Base-by-base conservation (phyloP, 2,797 vertebrate genomes). In the Nyctalus aviator region DNA sequence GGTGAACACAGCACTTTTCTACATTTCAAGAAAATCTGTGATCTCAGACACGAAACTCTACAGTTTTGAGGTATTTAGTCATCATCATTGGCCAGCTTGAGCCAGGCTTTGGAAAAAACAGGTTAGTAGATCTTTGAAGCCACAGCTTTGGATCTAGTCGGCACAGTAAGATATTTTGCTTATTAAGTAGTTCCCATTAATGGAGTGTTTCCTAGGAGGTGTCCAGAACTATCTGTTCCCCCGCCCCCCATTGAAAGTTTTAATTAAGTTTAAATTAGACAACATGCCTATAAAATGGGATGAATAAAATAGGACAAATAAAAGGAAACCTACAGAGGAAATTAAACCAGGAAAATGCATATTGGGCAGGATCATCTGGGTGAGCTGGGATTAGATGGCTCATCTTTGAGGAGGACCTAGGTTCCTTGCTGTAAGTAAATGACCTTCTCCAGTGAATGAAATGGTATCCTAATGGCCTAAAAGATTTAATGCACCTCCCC, bases 221-320 rank as follows among this genome's bases (percentile, higher is more conserved):
- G 73, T 96, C 44, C 62, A 92, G 81, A 90, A 79, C 76, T 44
- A 48, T 79, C 59, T 30, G 44, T 68, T 62, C 9, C 3, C 21
- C 6, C 73, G 21, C 1, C 10, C 6, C 46, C 84, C 94, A 97
- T 93, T 85, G 96, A 94, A 97, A 94, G 32, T 96, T 97, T 97
- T 96, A 96, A 97, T 97, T 96, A 97, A 96, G 46, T 96, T 95
- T 94, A 97, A 97, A 97, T 97, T 96, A 93, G 90, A 95, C 46
- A 82, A 88, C 0, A 7, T 97, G 91, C 95, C 71, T 85, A 88
- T 96, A 96, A 94, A 97, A 93, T 69, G 75, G 59, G 55, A 95
- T n/a, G 91, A 96, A 94, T 93, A 96, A 95, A 96, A 94, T 91
- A 89, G 95, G 87, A 76, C 30, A 90, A 92, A 96, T 95, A 94